phyloP scores from a whole-genome alignment of 92 coral and sea anemone genomes.

The Virgularia gustaviana region DNA sequence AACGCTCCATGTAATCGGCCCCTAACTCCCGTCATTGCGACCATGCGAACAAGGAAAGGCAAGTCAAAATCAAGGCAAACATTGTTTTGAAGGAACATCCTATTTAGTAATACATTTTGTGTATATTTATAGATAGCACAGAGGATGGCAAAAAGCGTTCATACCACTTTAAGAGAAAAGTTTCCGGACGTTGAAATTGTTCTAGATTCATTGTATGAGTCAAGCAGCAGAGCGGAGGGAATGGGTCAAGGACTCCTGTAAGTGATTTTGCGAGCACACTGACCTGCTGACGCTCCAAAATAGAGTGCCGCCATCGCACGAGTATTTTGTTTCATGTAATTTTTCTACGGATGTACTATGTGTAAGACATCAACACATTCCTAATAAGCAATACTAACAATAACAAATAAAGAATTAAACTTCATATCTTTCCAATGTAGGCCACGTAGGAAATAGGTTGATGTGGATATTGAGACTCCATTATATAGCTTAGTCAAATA shows the following conservation, averaged over 20 bases:
- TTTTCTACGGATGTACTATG: too few relatives aligned
- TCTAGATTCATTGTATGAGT: conserved; percentile 62
- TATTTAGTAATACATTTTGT: neutral
- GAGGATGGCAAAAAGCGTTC: conserved; percentile 64
- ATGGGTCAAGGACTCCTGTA: conserved; percentile 86
- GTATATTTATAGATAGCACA: conserved; percentile 69
- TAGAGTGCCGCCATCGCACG: neutral
- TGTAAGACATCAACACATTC: too few relatives aligned
- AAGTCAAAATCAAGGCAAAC: too few relatives aligned
- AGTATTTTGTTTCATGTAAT: neutral
- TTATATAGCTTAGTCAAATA: too few relatives aligned
- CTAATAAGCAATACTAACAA: too few relatives aligned
- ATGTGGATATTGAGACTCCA: too few relatives aligned
- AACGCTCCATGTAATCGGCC: too few relatives aligned
- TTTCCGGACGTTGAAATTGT: conserved; percentile 50
- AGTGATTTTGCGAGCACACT: conserved; percentile 38
- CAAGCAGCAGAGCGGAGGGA: conserved; percentile 76
- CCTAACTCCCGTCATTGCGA: too few relatives aligned
- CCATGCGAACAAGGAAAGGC: too few relatives aligned
- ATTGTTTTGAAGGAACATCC: too few relatives aligned
- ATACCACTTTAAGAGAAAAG: conserved; percentile 44
- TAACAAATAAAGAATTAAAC: neutral
- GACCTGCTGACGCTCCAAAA: neutral
- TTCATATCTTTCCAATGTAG: neutral
- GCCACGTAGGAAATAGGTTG: too few relatives aligned